Conservation (phyloP, 2,888 invertebrate species). For the Polyommatus icarus region DNA sequence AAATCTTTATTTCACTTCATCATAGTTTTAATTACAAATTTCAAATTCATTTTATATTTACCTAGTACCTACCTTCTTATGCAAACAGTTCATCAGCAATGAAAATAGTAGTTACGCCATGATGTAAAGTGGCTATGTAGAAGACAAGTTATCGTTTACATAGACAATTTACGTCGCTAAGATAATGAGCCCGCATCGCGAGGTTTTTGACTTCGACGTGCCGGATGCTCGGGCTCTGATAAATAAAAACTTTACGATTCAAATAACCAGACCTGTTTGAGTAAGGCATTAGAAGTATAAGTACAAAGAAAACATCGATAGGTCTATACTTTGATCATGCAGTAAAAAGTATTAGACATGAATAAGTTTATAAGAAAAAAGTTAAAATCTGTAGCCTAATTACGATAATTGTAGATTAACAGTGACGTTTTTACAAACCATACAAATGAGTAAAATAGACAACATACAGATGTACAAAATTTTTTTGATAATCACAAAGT, state of each 20-base stretch:
- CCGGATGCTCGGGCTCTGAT: conserved; percentile 31
- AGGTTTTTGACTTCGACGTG: conserved; percentile 53
- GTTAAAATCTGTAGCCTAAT: too few relatives aligned
- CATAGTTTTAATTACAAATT: neutral
- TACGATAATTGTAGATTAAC: too few relatives aligned
- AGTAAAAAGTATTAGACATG: too few relatives aligned
- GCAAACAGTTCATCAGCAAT: neutral
- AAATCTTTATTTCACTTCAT: neutral
- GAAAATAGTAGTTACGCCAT: conserved; percentile 5
- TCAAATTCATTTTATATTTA: neutral
- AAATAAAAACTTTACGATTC: conserved; percentile 31
- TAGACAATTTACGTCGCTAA: conserved; percentile 35
- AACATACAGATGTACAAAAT: too few relatives aligned
- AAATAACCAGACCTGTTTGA: conserved; percentile 8
- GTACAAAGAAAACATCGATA: neutral
- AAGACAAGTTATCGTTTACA: conserved; percentile 28
- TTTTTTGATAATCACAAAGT: too few relatives aligned
- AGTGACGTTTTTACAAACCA: too few relatives aligned
- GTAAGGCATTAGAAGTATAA: neutral
- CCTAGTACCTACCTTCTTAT: neutral
- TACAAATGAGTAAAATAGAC: too few relatives aligned
- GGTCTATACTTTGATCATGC: neutral
- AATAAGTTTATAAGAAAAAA: too few relatives aligned
- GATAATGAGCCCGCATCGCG: conserved; percentile 58
- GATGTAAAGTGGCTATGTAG: neutral